A percentile compares a stretch with the other conserved stretches of the same genome.
Evolutionary conservation across 2,113 vertebrate species (phyloP).

Genomic region (Cyanistes caeruleus): DNA sequence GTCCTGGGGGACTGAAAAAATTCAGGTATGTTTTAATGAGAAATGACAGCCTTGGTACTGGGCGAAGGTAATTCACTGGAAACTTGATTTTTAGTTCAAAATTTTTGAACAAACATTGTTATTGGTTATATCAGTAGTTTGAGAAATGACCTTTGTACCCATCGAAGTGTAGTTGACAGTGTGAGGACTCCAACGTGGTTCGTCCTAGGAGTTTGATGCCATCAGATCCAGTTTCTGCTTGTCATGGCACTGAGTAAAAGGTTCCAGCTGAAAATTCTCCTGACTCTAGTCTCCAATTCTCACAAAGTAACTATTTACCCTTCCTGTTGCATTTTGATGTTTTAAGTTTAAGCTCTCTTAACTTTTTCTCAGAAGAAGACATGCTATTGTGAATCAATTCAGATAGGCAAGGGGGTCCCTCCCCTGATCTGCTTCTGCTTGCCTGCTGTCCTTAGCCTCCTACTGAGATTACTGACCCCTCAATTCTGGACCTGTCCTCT

Average conservation of each 20-base stretch:
- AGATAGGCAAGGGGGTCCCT: neutral
- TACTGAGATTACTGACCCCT: neutral
- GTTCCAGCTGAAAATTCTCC: neutral
- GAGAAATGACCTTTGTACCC: neutral
- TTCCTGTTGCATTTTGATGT: neutral
- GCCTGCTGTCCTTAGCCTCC: neutral
- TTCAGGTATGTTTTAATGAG: neutral
- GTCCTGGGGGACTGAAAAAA: neutral
- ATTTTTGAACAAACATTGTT: neutral
- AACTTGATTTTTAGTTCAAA: neutral
- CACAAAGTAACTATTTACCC: neutral
- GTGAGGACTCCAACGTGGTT: rapidly evolving
- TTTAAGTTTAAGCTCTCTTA: neutral
- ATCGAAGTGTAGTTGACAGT: neutral
- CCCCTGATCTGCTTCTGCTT: neutral
- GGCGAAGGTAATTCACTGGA: neutral
- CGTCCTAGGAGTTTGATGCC: neutral
- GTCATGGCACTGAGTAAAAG: neutral
- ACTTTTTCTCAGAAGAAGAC: neutral
- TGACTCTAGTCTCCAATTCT: neutral
- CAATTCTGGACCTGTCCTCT: neutral
- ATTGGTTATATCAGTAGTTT: neutral
- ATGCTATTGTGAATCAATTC: neutral
- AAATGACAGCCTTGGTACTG: neutral
- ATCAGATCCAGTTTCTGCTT: rapidly evolving